These are phyloP conservation scores for Apamea crenata DNA, from an alignment of 2,888 invertebrate genomes.

Conservation along the genomic window DNA sequence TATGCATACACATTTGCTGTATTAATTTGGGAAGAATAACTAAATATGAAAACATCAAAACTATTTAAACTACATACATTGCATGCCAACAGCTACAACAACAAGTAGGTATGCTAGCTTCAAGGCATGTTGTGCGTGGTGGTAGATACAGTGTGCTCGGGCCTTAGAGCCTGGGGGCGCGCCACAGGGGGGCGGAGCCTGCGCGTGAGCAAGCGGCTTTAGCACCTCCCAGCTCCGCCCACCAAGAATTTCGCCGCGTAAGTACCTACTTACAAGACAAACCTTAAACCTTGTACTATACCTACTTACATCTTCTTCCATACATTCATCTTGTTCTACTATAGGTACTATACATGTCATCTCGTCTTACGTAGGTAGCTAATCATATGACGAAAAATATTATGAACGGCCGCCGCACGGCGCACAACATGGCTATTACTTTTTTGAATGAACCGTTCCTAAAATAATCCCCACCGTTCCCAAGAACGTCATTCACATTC, in stretches of 20 bases:
- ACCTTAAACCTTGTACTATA: not conserved
- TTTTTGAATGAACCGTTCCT: conserved; percentile 21
- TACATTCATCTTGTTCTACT: too few species aligned
- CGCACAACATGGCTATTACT: not conserved
- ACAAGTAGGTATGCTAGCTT: not conserved
- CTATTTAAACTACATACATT: not conserved
- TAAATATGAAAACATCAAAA: not conserved
- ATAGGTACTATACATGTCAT: not conserved
- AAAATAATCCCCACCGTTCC: conserved; percentile 14
- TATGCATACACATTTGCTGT: too few species aligned
- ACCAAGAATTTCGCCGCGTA: conserved; percentile 19
- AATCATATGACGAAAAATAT: not conserved
- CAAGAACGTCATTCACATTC: conserved; percentile 38
- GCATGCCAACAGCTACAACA: conserved; percentile 1
- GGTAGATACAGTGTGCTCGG: conserved; percentile 1
- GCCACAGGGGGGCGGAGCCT: conserved; percentile 33
- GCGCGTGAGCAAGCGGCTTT: conserved; percentile 46
- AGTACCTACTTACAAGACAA: not conserved
- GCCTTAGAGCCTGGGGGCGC: conserved; percentile 26
- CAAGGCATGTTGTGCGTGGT: not conserved
- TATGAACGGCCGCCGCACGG: not conserved
- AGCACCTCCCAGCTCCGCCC: conserved; percentile 35
- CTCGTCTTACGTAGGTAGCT: not conserved
- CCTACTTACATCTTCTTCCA: not conserved
- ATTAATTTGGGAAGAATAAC: not conserved